phyloP scores from a whole-genome alignment of 1,140 invertebrate species.

The Drosophila parvula region DNA sequence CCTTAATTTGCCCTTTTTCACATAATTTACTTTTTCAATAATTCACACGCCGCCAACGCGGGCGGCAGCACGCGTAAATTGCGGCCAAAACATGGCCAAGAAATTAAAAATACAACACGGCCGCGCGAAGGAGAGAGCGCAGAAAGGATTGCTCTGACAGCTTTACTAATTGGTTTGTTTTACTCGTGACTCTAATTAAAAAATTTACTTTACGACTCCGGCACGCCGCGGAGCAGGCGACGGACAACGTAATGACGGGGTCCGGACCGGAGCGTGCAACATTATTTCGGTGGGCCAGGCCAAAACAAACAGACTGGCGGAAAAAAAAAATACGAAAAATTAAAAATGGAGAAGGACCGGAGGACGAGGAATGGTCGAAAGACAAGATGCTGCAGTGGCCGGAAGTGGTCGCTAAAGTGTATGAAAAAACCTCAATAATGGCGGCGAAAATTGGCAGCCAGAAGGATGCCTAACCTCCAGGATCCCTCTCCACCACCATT shows the following conservation, averaged over 20 bases:
- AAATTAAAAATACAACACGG: conserved; percentile 71
- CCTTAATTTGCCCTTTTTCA: conserved; percentile 68
- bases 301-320: conserved; percentile 28
- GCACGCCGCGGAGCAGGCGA: conserved; percentile 23
- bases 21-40: conserved; percentile 80
- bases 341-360: conserved; percentile 31
- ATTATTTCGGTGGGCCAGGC: conserved; percentile 32
- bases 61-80: conserved; percentile 63
- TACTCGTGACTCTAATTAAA: conserved; percentile 82
- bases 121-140: conserved; percentile 24
- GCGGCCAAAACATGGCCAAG: conserved; percentile 70
- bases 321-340: conserved; percentile 18
- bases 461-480: conserved; percentile 9
- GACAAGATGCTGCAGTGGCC: conserved; percentile 38
- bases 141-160: conserved; percentile 79
- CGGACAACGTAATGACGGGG: conserved; percentile 50
- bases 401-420: conserved; percentile 53
- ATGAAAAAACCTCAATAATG: conserved; percentile 64
- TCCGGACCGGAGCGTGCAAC: conserved; percentile 40
- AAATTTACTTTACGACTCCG: conserved; percentile 81
- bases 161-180: conserved; percentile 81
- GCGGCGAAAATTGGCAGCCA: conserved; percentile 53
- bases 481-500: not conserved
- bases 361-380: conserved; percentile 18
- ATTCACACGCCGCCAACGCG: conserved; percentile 63